Evolutionary conservation across 2,797 vertebrate genomes (phyloP).

Genomic region (Varecia variegata): DNA sequence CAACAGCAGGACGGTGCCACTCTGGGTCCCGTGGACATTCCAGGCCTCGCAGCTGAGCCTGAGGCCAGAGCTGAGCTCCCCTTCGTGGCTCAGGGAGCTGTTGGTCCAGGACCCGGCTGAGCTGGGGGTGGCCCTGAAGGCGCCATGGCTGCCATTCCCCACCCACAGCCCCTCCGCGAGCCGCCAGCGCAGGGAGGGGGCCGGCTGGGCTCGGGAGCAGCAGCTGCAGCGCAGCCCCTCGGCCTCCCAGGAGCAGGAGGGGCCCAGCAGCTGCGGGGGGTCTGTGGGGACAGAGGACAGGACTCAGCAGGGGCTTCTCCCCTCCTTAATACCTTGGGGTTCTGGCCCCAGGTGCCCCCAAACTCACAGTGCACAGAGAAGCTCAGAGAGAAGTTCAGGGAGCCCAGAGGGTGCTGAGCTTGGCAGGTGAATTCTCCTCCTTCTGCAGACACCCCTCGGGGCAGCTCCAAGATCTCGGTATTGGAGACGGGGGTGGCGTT

Average conservation of each 20-base stretch:
- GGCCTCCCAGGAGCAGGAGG: slow-evolving; percentile 41
- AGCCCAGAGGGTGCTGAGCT: neutral
- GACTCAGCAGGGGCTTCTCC: neutral
- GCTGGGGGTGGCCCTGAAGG: neutral
- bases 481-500: fast-evolving
- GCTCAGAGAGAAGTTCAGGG: neutral
- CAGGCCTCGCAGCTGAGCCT: neutral
- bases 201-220: neutral
- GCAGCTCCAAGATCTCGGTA: neutral
- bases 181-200: neutral
- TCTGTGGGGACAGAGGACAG: neutral
- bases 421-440: neutral
- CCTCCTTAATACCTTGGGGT: fast-evolving
- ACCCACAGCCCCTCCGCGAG: neutral
- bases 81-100: neutral
- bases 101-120: neutral
- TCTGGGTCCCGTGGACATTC: fast-evolving
- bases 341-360: neutral
- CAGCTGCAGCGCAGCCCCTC: neutral
- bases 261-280: neutral
- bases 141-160: neutral
- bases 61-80: fast-evolving
- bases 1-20: neutral
- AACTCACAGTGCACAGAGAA: slow-evolving; percentile 39
- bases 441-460: fast-evolving